A percentile compares a stretch with the other conserved stretches of the same genome.
Conservation (phyloP, 1,140 invertebrate genomes). For the Lanistes nyassanus region DNA sequence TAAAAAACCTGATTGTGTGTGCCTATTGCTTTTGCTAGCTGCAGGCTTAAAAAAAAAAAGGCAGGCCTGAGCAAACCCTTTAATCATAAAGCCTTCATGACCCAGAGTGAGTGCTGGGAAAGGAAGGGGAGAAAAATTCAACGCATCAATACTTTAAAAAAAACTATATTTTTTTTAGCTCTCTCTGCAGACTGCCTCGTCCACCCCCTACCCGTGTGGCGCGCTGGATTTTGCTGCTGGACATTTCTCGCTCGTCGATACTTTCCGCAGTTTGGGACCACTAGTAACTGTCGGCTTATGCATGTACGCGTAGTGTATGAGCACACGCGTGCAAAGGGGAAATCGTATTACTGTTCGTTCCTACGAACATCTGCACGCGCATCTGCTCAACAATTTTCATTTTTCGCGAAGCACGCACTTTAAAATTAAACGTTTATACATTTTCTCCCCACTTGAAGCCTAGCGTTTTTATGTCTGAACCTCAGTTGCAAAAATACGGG, state of each 20-base stretch:
- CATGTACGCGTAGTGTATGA: neutral
- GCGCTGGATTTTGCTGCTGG: too few relatives aligned
- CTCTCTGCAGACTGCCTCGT: neutral
- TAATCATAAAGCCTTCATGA: conserved; percentile 24
- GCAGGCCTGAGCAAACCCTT: conserved; percentile 21
- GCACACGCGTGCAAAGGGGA: neutral
- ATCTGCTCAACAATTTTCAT: too few relatives aligned
- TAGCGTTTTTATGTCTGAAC: too few relatives aligned
- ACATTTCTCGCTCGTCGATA: too few relatives aligned
- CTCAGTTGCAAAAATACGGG: too few relatives aligned
- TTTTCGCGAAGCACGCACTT: too few relatives aligned
- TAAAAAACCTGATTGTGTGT: conserved; percentile 19
- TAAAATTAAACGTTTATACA: too few relatives aligned
- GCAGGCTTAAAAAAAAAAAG: conserved; percentile 8
- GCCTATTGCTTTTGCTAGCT: conserved; percentile 7
- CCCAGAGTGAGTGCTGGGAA: conserved; percentile 9
- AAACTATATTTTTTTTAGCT: conserved; percentile 18
- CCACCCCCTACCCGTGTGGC: neutral
- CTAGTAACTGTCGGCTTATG: neutral
- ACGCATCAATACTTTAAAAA: neutral
- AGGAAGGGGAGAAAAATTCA: conserved; percentile 9
- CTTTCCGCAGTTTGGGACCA: neutral
- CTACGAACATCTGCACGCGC: too few relatives aligned
- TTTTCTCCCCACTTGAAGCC: too few relatives aligned
- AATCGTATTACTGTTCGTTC: too few relatives aligned